These are phyloP conservation scores for Fukomys damarensis DNA, from an alignment of 2,113 vertebrate species.

Conservation along the genomic window DNA sequence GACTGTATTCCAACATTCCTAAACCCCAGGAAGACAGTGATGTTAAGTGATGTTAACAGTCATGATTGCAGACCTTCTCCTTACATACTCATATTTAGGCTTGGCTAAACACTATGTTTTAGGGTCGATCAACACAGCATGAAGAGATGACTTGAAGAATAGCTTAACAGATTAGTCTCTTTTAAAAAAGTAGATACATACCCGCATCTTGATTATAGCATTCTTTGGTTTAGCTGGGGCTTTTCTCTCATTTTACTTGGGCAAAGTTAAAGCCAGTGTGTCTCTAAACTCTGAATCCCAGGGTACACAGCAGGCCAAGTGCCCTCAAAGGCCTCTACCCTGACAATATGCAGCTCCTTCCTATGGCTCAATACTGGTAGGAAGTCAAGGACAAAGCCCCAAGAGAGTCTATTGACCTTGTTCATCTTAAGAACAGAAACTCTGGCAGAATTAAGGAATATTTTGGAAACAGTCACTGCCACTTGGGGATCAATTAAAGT, in stretches of 20 bases:
- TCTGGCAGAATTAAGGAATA: slow-evolving; percentile 21
- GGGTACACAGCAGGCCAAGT: neutral
- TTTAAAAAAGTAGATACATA: neutral
- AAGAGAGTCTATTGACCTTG: neutral
- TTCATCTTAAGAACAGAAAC: neutral
- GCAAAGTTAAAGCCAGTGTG: slow-evolving; percentile 35
- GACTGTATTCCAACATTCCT: neutral
- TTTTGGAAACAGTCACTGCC: slow-evolving; percentile 7
- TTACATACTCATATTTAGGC: neutral
- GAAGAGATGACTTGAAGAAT: neutral
- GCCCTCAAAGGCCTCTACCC: neutral
- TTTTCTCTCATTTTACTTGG: slow-evolving; percentile 10
- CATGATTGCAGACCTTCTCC: neutral
- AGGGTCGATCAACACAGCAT: neutral
- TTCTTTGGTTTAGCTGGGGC: neutral
- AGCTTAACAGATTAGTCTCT: neutral
- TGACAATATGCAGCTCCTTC: neutral
- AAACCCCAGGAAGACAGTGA: neutral
- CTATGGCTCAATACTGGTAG: neutral
- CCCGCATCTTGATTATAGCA: neutral
- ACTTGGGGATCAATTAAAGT: neutral
- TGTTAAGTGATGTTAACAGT: neutral
- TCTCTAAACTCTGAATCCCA: neutral
- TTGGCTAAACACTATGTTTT: neutral
- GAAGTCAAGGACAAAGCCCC: neutral